Evolutionary conservation across 1,140 invertebrate genomes (phyloP).

Genomic region (Brachionus koreanus): DNA sequence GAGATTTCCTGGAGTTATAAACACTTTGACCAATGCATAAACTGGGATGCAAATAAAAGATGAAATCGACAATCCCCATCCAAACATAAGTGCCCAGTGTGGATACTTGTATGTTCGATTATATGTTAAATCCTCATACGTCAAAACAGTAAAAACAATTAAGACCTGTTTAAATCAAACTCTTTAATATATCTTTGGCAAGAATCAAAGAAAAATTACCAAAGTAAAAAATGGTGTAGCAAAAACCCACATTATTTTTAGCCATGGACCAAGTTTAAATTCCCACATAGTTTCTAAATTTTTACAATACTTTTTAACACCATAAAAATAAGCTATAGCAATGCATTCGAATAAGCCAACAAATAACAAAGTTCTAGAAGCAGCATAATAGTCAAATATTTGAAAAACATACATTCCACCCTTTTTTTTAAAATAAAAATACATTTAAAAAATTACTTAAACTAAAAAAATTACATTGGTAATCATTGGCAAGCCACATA

Average conservation of each 20-base stretch:
- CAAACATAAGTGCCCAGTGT: slow-evolving; percentile 50
- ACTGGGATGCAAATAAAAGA: slow-evolving; percentile 50
- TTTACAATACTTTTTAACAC: slow-evolving; percentile 50
- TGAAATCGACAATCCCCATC: slow-evolving; percentile 51
- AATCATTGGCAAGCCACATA: slow-evolving; percentile 68
- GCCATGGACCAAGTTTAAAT: slow-evolving; percentile 7
- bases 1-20: slow-evolving; percentile 48
- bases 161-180: slow-evolving; percentile 64
- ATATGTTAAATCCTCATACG: slow-evolving; percentile 63
- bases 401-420: slow-evolving; percentile 71
- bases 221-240: slow-evolving; percentile 69
- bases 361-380: slow-evolving; percentile 65
- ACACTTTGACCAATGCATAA: slow-evolving; percentile 48
- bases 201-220: slow-evolving; percentile 48
- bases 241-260: slow-evolving; percentile 69
- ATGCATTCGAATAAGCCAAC: slow-evolving; percentile 70
- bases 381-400: slow-evolving; percentile 71
- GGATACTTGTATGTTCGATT: slow-evolving; percentile 50
- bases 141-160: slow-evolving; percentile 75
- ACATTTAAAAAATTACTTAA: slow-evolving; percentile 48
- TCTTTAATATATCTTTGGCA: background rate
- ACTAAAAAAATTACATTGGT: slow-evolving; percentile 62
- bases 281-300: slow-evolving; percentile 43
- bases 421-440: slow-evolving; percentile 51
- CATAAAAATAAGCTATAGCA: slow-evolving; percentile 73